These are phyloP conservation scores for Brachypodius melanocephalos DNA, from an alignment of 2,113 vertebrate species.

Conservation along the genomic window DNA sequence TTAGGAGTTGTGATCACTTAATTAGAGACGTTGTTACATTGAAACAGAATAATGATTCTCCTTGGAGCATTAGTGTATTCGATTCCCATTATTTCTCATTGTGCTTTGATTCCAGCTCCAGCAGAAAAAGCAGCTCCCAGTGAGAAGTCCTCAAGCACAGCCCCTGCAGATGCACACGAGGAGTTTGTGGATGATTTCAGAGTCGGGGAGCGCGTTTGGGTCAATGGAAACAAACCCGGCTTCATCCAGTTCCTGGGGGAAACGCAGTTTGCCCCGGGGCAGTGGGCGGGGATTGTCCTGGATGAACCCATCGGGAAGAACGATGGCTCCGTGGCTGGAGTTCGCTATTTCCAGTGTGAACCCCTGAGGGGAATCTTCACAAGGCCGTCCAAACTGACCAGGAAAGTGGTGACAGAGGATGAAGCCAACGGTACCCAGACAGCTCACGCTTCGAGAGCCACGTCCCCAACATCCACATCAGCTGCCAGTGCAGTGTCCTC, in stretches of 20 bases:
- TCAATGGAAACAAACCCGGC: slow-evolving; percentile 95
- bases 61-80: not conserved
- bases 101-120: slow-evolving; percentile 57
- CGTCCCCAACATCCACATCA: slow-evolving; percentile 82
- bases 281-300: slow-evolving; percentile 96
- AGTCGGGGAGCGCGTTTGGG: slow-evolving; percentile 95
- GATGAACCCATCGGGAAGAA: slow-evolving; percentile 98
- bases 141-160: slow-evolving; percentile 71
- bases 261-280: slow-evolving; percentile 94
- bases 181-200: slow-evolving; percentile 85
- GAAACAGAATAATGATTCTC: not conserved
- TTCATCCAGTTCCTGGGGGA: slow-evolving; percentile 94
- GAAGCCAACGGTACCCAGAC: slow-evolving; percentile 86
- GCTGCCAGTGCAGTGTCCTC: slow-evolving; percentile 58
- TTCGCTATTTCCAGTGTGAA: slow-evolving; percentile 96
- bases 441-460: slow-evolving; percentile 75
- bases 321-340: slow-evolving; percentile 92
- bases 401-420: slow-evolving; percentile 78
- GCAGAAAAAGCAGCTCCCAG: slow-evolving; percentile 69
- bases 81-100: not conserved
- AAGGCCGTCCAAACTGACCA: slow-evolving; percentile 89
- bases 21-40: not conserved
- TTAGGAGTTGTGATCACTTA: not conserved
- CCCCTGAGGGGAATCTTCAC: slow-evolving; percentile 93
- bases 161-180: slow-evolving; percentile 72